Percentiles rank a stretch among this genome's conserved stretches.
These are phyloP conservation scores for Phylloscopus whistleri DNA, from an alignment of 2,113 vertebrate genomes.

Conservation along the genomic window DNA sequence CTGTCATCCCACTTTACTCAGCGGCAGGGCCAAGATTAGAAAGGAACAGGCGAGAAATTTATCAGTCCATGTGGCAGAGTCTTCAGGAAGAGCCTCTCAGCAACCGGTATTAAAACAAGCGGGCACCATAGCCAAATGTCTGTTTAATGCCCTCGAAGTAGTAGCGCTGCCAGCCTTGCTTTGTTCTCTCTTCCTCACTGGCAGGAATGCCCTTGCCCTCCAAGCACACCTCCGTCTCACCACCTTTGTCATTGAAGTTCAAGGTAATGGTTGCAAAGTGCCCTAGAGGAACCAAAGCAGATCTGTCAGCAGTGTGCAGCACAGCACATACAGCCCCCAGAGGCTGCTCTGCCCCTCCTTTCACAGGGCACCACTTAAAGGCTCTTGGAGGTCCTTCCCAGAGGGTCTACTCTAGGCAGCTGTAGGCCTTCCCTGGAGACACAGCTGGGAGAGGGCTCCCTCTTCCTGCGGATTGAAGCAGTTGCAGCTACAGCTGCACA, in stretches of 20 bases:
- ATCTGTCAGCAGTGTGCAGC: not conserved
- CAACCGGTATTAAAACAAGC: conserved; percentile 79
- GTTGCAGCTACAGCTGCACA: not conserved
- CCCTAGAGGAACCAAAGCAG: conserved; percentile 69
- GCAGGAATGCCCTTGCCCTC: conserved; percentile 83
- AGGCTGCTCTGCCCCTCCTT: not conserved
- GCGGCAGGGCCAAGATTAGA: conserved; percentile 59
- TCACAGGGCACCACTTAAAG: not conserved
- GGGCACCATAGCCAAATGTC: conserved; percentile 90
- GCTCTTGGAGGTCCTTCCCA: not conserved
- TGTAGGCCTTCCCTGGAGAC: not conserved
- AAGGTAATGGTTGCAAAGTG: conserved; percentile 86
- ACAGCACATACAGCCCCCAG: no score
- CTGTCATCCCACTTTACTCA: conserved; percentile 67
- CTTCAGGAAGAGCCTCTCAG: conserved; percentile 23
- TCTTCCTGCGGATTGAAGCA: not conserved
- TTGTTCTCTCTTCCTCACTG: conserved; percentile 85
- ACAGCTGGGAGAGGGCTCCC: not conserved
- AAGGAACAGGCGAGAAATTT: conserved; percentile 58
- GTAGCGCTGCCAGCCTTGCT: conserved; percentile 90
- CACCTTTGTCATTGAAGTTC: conserved; percentile 79
- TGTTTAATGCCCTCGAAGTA: conserved; percentile 94
- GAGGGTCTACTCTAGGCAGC: not conserved
- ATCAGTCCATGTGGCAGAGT: conserved; percentile 67
- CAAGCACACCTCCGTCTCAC: conserved; percentile 83